These are phyloP conservation scores for Sapajus apella DNA, from an alignment of 2,113 vertebrate species.

Conservation along the genomic window DNA sequence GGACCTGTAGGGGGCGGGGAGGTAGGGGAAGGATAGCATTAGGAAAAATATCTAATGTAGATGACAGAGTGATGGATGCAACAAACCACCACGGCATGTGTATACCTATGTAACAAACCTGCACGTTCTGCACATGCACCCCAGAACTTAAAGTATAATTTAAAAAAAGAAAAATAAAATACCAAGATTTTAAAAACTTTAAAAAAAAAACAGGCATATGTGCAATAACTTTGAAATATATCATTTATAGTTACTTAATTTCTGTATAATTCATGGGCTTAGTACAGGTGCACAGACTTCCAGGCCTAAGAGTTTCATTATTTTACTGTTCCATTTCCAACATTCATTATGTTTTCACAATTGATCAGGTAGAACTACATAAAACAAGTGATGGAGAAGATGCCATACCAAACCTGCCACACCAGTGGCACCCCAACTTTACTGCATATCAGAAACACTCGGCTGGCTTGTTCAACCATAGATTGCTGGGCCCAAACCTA, in stretches of 20 bases:
- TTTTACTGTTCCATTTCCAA: conserved; percentile 38
- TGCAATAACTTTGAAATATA: conserved; percentile 6
- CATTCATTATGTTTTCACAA: not conserved
- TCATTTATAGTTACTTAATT: conserved; percentile 22
- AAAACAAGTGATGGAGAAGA: not conserved
- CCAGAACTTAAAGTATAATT: too few species aligned
- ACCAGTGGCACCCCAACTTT: not conserved
- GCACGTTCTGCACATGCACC: too few species aligned
- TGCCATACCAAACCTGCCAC: not conserved
- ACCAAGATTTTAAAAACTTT: too few species aligned
- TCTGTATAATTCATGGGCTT: not conserved
- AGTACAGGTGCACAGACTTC: not conserved
- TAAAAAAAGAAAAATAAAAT: too few species aligned
- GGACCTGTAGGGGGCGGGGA: too few species aligned
- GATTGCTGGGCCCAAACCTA: not conserved
- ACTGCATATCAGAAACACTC: not conserved
- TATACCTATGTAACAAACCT: too few species aligned
- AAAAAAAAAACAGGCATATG: conserved; percentile 16
- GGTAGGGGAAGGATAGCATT: too few species aligned
- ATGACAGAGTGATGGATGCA: too few species aligned
- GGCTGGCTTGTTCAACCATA: not conserved
- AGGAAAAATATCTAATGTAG: too few species aligned
- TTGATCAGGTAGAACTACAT: not conserved
- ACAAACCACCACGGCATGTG: too few species aligned
- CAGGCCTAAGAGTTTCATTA: not conserved